phyloP scores from a whole-genome alignment of 2,113 vertebrate genomes.

The Maccullochella peelii region DNA sequence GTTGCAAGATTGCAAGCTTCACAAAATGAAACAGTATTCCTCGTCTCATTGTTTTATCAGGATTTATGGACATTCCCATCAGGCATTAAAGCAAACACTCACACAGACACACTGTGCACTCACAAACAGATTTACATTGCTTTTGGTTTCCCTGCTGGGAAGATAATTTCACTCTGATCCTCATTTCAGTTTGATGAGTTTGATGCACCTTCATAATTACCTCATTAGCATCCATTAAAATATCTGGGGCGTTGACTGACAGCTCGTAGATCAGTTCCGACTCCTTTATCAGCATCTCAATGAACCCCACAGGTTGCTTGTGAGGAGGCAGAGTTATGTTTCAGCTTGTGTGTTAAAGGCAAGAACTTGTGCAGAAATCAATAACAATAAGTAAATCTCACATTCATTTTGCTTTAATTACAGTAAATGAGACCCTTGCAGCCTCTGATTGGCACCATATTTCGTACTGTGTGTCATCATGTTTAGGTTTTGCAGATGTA shows the following conservation, averaged over 20 bases:
- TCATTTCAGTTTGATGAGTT: slow-evolving; percentile 26
- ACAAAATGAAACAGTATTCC: not conserved
- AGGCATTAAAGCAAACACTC: not conserved
- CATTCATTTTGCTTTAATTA: slow-evolving; percentile 10
- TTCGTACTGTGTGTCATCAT: not conserved
- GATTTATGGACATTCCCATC: slow-evolving; percentile 17
- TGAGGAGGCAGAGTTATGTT: not conserved
- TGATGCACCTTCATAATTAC: slow-evolving; percentile 37
- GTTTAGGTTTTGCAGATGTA: not conserved
- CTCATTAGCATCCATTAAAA: slow-evolving; percentile 11
- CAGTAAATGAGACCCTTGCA: not conserved
- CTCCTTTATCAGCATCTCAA: not conserved
- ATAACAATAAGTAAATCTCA: not conserved
- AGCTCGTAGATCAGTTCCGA: not conserved
- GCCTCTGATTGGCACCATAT: not conserved
- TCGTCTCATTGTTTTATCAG: not conserved
- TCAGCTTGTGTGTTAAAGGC: not conserved
- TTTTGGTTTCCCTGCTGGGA: slow-evolving; percentile 35
- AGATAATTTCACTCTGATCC: slow-evolving; percentile 20
- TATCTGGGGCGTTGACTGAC: slow-evolving; percentile 11
- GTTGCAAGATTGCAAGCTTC: not conserved
- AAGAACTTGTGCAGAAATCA: not conserved
- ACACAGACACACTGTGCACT: not conserved
- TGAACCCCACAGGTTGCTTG: not conserved
- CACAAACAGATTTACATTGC: slow-evolving; percentile 3